Base-by-base conservation (phyloP, 2,113 vertebrate genomes). In the Chaenogobius annularis region DNA sequence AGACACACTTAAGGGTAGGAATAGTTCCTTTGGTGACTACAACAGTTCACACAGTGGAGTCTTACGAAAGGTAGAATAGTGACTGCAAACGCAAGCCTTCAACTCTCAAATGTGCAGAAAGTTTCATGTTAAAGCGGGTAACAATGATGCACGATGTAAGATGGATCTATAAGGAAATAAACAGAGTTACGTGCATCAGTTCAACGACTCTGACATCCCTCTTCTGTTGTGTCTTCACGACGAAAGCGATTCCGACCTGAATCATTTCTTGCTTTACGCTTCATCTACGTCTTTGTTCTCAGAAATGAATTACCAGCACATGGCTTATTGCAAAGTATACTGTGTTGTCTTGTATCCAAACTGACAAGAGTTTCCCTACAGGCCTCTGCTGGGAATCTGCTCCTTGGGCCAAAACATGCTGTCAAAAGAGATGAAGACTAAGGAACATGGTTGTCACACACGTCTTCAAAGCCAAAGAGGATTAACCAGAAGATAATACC, bases 371-470 rank as follows among this genome's bases (percentile, higher is more conserved):
- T 17, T 61, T 35, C 26, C 26, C 58, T 61, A 13, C 22, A 23
- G 26, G 56, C 58, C 26, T 61, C 58, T 14, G 12, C 26, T 35
- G 58, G 26, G 58, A 63, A 37, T 63, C 61, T 43, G 61, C 61
- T 43, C 35, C 55, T 58, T 9, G 0, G 61, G 35, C 61, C 61
- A 6, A 31, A 17, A 61, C 58, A 61, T 43, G 61, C 35, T 43
- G 35, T 63, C 10, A 37, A 43, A 63, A 63, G 17, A 19, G 35
- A 63, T n/a, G 9, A 40, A 63, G 61, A 43, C 35, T 43, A 4
- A 37, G n/a, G 61, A 63, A 62, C 59, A 62, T 62, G 59, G 59
- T 37, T 11, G 19, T 63, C 35, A 63, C 61, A 37, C 15, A 62
- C 23, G 22, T 37, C 59, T 62, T 19, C 31, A 62, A 43, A 43